Evolutionary conservation across 1,140 invertebrate species (phyloP).

Genomic region (Magallana angulata): DNA sequence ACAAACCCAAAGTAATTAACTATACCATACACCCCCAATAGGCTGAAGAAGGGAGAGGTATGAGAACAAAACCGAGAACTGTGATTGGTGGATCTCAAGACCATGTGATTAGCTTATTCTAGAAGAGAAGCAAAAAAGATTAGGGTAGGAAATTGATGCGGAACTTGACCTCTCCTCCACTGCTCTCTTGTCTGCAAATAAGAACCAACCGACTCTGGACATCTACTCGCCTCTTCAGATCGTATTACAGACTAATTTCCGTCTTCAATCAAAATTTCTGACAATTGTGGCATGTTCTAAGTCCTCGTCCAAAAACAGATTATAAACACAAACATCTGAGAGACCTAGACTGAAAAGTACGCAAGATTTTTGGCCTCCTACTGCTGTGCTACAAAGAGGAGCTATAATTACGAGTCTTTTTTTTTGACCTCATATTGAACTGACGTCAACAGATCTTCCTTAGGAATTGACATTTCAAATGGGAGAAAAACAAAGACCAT

Average conservation of each 20-base stretch:
- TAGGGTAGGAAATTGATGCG: slow-evolving; percentile 12
- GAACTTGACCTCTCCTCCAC: slow-evolving; percentile 3
- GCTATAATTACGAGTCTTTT: slow-evolving; percentile 2
- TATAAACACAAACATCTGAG: neutral
- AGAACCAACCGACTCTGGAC: neutral
- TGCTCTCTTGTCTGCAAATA: neutral
- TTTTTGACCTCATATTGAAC: neutral
- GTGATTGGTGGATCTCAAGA: neutral
- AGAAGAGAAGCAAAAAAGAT: neutral
- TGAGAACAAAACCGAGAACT: neutral
- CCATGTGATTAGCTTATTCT: slow-evolving; percentile 9
- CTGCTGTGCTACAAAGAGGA: neutral
- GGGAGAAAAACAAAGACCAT: neutral
- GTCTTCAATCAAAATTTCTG: slow-evolving; percentile 12
- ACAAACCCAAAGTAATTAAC: too few species aligned
- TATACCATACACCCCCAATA: neutral
- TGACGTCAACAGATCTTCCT: neutral
- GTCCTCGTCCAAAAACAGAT: neutral
- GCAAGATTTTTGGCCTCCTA: neutral
- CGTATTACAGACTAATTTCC: slow-evolving; percentile 21
- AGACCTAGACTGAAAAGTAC: neutral
- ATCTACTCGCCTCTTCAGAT: neutral
- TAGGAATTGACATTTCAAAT: neutral
- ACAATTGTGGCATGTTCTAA: slow-evolving; percentile 7
- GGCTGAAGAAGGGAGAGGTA: neutral